These are phyloP conservation scores for Ditylenchus weischeri DNA, from an alignment of 2,888 invertebrate species.

Conservation along the genomic window DNA sequence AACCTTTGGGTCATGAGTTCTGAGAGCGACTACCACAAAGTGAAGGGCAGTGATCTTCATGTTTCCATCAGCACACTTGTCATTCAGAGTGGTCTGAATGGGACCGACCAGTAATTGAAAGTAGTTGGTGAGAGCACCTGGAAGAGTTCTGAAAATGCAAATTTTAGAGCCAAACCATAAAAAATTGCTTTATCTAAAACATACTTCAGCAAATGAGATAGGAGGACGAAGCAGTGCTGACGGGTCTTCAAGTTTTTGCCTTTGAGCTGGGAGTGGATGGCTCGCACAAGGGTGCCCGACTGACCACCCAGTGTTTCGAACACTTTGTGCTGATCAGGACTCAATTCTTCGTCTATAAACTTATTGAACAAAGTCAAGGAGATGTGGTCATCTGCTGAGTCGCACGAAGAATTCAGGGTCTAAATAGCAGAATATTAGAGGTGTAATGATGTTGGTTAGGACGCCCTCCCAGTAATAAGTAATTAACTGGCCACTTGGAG, in stretches of 20 bases:
- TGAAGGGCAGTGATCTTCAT: conserved; percentile 90
- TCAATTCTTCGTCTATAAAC: conserved; percentile 26
- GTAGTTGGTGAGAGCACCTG: conserved; percentile 75
- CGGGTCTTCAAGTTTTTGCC: conserved; percentile 75
- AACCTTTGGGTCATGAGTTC: conserved; percentile 72
- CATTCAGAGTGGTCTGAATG: conserved; percentile 69
- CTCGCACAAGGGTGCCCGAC: conserved; percentile 72
- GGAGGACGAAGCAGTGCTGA: conserved; percentile 83
- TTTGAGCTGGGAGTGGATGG: conserved; percentile 81
- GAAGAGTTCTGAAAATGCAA: conserved; percentile 31
- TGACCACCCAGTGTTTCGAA: conserved; percentile 59
- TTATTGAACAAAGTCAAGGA: conserved; percentile 14
- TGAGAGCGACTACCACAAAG: conserved; percentile 80
- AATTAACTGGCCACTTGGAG: too few relatives aligned
- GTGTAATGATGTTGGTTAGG: too few relatives aligned
- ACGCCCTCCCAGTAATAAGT: too few relatives aligned
- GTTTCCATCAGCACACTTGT: conserved; percentile 67
- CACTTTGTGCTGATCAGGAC: conserved; percentile 21
- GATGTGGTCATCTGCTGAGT: conserved; percentile 6
- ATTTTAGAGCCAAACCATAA: not conserved
- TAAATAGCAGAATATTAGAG: conserved; percentile 4
- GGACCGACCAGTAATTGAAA: conserved; percentile 81
- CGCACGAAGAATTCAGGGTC: conserved; percentile 15
- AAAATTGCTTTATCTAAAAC: conserved; percentile 4
- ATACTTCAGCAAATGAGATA: conserved; percentile 59